phyloP scores from a whole-genome alignment of 2,113 vertebrate species.

The Marmota monax region DNA sequence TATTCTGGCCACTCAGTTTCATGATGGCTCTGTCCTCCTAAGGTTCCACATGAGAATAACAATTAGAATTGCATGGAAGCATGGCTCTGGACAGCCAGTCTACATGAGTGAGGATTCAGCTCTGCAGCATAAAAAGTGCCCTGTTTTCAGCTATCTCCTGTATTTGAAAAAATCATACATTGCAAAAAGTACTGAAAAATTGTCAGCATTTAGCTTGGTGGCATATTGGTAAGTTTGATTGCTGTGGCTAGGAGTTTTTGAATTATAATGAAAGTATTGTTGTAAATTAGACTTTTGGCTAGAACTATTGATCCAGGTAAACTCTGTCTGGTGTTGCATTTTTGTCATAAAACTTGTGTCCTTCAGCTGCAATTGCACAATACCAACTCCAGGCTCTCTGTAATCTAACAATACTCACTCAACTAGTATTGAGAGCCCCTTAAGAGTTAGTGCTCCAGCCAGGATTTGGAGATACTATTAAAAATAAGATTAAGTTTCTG shows the following conservation, averaged over 20 bases:
- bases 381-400: neutral
- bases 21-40: neutral
- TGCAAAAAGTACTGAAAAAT: neutral
- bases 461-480: neutral
- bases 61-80: neutral
- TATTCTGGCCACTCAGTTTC: neutral
- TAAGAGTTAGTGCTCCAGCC: neutral
- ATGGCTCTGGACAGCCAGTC: neutral
- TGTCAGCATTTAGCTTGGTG: neutral
- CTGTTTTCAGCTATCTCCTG: conserved; percentile 1
- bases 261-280: neutral
- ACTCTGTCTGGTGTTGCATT: neutral
- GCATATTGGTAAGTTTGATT: conserved; percentile 9
- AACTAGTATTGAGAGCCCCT: neutral
- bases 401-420: neutral
- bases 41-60: neutral
- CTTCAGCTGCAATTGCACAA: neutral
- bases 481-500: neutral
- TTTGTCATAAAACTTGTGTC: neutral
- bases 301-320: neutral
- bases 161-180: neutral
- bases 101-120: neutral
- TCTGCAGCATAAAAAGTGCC: neutral
- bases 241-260: neutral
- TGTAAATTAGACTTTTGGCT: neutral